Conservation (phyloP, 2,113 vertebrate genomes). For the Thalassoma bifasciatum region DNA sequence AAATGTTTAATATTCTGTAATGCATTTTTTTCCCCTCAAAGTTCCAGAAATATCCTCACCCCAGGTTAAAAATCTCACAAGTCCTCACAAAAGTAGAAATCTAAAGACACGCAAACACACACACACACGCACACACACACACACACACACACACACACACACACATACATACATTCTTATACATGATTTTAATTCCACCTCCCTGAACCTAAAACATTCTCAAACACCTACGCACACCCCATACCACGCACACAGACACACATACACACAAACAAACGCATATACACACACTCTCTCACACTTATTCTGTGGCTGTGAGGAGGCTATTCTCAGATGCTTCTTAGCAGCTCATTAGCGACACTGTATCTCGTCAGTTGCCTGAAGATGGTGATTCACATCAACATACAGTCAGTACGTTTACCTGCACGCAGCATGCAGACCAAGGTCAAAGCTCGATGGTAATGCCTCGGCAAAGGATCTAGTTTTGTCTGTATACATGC, state of each 20-base stretch:
- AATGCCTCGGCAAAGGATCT: too few relatives aligned
- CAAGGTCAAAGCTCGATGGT: too few relatives aligned
- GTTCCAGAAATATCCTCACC: background rate
- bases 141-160: background rate
- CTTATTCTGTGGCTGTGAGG: conserved; percentile 6
- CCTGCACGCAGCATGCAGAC: too few relatives aligned
- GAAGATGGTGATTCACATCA: conserved; percentile 26
- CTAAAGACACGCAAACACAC: background rate
- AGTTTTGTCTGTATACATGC: too few relatives aligned
- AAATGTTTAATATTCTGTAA: background rate
- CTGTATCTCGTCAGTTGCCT: conserved; percentile 22
- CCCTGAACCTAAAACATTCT: too few relatives aligned
- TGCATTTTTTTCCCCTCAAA: background rate
- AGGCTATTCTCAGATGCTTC: conserved; percentile 19
- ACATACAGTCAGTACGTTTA: too few relatives aligned
- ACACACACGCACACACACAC: conserved; percentile 1
- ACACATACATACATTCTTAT: too few relatives aligned
- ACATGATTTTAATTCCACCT: too few relatives aligned
- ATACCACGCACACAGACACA: background rate
- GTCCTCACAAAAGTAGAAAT: background rate
- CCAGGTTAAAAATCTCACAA: background rate
- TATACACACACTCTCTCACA: conserved; percentile 1
- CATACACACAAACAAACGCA: too few relatives aligned
- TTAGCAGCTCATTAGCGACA: conserved; percentile 20
- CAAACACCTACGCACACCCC: conserved; percentile 3